These are phyloP conservation scores for Pseudopodoces humilis DNA, from an alignment of 2,113 vertebrate species.

Conservation along the genomic window DNA sequence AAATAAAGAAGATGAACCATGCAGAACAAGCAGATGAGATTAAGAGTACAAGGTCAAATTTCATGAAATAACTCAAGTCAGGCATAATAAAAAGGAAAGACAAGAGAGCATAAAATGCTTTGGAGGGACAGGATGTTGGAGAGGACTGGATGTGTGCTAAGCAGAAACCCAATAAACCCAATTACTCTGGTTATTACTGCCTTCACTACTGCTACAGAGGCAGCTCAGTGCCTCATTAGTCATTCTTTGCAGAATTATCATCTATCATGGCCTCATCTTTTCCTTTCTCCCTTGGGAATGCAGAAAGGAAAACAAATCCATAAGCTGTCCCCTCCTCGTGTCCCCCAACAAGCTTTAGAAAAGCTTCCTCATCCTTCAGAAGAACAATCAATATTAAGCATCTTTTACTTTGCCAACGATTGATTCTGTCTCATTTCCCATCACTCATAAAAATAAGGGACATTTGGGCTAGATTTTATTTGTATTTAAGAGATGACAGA, in stretches of 20 bases:
- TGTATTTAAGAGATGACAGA: neutral
- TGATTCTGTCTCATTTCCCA: neutral
- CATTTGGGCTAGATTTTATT: neutral
- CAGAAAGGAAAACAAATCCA: constrained; percentile 16
- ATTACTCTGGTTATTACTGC: neutral
- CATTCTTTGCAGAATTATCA: constrained; percentile 38
- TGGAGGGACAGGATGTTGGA: constrained; percentile 35
- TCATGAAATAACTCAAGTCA: constrained; percentile 35
- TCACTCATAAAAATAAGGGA: neutral
- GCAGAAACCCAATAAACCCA: constrained; percentile 32
- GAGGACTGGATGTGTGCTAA: neutral
- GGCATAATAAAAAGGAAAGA: constrained; percentile 2
- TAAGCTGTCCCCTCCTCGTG: neutral
- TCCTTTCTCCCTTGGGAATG: neutral
- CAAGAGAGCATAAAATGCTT: constrained; percentile 7
- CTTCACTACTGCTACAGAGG: neutral
- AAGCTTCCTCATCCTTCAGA: neutral
- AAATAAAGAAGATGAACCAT: constrained; percentile 29
- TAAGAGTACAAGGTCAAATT: constrained; percentile 65
- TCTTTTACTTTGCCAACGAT: constrained; percentile 27
- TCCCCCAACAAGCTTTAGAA: neutral
- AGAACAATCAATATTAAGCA: neutral
- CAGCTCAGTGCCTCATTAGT: constrained; percentile 35
- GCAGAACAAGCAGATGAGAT: constrained; percentile 48
- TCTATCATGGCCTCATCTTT: constrained; percentile 36